Conservation (phyloP, 2,113 vertebrate genomes). For the Mormoops blainvillei region DNA sequence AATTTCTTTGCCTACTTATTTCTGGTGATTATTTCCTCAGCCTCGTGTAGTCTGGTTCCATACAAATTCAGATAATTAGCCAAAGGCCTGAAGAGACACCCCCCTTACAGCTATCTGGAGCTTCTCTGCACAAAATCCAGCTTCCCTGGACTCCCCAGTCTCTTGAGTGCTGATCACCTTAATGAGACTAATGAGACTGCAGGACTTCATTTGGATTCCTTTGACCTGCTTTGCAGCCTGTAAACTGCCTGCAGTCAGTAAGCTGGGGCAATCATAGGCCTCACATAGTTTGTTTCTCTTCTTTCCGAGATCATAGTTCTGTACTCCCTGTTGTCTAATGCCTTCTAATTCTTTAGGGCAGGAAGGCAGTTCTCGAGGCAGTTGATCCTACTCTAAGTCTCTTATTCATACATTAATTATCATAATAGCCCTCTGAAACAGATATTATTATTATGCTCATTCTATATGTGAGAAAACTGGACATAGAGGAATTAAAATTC, state of each 20-base stretch:
- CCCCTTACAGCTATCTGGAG: neutral
- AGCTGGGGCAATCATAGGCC: neutral
- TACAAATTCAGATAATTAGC: neutral
- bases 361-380: neutral
- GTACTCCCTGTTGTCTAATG: neutral
- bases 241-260: neutral
- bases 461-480: neutral
- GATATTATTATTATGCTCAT: neutral
- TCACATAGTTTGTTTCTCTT: neutral
- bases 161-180: neutral
- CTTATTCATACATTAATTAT: neutral
- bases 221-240: neutral
- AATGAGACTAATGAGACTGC: neutral
- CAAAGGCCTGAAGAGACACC: neutral
- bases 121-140: neutral
- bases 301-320: neutral
- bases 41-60: neutral
- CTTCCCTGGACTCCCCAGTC: neutral
- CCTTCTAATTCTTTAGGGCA: neutral
- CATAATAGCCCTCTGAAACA: neutral
- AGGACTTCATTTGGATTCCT: neutral
- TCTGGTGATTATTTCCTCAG: neutral
- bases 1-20: neutral
- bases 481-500: neutral
- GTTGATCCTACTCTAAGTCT: neutral